Conservation (phyloP, 92 coral and sea anemone genomes). For the Epizoanthus scotinus region DNA sequence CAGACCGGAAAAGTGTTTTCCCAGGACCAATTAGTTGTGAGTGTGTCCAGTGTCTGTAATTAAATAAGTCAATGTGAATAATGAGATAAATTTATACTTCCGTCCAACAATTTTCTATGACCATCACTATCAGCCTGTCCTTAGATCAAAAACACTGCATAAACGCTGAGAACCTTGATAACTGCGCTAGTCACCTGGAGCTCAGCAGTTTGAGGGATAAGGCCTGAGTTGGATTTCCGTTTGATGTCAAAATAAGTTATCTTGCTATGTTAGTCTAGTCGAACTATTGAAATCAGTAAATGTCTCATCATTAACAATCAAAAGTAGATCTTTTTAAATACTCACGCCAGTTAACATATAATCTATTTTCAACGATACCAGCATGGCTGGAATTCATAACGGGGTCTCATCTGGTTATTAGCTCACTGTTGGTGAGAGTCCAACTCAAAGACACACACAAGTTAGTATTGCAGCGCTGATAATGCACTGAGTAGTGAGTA, state of each 20-base stretch:
- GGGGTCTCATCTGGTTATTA: too few species aligned
- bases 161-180: neutral
- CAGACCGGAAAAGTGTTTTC: conserved; percentile 19
- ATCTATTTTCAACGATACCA: too few species aligned
- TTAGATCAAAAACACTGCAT: too few species aligned
- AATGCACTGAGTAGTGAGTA: too few species aligned
- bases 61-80: conserved; percentile 10
- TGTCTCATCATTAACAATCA: too few species aligned
- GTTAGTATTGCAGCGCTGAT: too few species aligned
- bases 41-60: conserved; percentile 39
- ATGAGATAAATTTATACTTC: conserved; percentile 24
- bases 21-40: conserved; percentile 30
- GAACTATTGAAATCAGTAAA: too few species aligned
- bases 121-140: neutral
- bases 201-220: conserved; percentile 1
- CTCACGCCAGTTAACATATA: too few species aligned
- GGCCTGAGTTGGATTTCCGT: neutral
- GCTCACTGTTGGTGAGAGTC: too few species aligned
- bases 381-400: too few species aligned
- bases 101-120: conserved; percentile 13
- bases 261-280: neutral
- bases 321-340: too few species aligned
- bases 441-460: too few species aligned
- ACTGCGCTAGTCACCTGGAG: neutral
- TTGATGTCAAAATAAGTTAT: neutral